These are phyloP conservation scores for Alectura lathami DNA, from an alignment of 2,113 vertebrate genomes.

Conservation along the genomic window DNA sequence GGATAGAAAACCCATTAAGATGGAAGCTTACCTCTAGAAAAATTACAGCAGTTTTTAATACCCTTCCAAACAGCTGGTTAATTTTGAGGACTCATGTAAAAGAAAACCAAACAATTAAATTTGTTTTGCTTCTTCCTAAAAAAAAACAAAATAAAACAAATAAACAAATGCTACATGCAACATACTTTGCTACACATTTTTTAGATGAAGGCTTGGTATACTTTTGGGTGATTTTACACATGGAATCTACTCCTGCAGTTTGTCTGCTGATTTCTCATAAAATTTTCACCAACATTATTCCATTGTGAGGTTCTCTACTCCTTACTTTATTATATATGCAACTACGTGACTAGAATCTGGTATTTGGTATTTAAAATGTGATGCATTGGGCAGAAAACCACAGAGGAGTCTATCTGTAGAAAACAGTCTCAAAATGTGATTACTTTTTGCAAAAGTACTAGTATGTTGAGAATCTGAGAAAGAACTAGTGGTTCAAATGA, in stretches of 20 bases:
- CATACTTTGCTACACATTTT: background rate
- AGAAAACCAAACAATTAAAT: background rate
- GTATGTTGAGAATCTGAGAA: background rate
- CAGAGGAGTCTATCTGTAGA: background rate
- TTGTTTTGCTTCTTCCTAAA: fast-evolving
- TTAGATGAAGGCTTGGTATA: background rate
- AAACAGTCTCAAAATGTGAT: background rate
- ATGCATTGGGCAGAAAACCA: background rate
- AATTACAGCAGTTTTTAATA: background rate
- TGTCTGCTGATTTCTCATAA: background rate
- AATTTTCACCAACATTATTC: background rate
- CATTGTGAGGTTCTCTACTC: background rate
- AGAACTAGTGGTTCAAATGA: background rate
- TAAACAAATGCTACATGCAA: background rate
- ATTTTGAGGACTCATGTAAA: background rate
- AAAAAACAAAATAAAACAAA: background rate
- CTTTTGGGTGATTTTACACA: background rate
- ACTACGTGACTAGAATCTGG: background rate
- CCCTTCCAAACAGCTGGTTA: fast-evolving
- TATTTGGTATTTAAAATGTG: background rate
- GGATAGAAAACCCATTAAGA: background rate
- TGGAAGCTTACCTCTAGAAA: background rate
- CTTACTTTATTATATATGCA: background rate
- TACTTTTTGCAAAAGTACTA: background rate
- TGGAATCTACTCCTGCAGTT: background rate